These are phyloP conservation scores for Aphis gossypii DNA, from an alignment of 1,140 invertebrate genomes.

Conservation along the genomic window DNA sequence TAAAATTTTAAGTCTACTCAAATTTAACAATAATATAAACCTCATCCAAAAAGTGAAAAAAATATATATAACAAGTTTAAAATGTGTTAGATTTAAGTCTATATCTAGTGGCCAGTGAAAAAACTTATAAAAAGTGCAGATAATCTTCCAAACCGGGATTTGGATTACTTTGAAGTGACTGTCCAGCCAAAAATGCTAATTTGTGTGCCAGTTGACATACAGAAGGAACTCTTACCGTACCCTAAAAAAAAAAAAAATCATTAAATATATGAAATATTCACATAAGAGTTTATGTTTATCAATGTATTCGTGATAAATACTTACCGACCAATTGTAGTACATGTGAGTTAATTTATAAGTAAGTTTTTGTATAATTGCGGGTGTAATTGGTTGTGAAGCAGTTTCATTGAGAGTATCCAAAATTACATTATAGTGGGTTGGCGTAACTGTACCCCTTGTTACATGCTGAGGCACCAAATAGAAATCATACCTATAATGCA, in stretches of 20 bases:
- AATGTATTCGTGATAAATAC: neutral
- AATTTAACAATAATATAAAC: too few relatives aligned
- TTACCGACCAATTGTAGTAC: constrained; percentile 27
- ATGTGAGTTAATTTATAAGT: neutral
- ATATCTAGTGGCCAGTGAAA: neutral
- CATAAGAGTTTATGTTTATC: neutral
- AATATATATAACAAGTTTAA: too few relatives aligned
- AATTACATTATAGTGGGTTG: constrained; percentile 15
- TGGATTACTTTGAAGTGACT: constrained; percentile 71
- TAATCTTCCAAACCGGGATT: constrained; percentile 64
- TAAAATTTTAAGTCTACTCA: too few relatives aligned
- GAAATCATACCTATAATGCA: constrained; percentile 14
- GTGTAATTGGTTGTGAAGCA: neutral
- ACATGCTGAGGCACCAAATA: neutral
- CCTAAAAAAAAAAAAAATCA: constrained; percentile 63
- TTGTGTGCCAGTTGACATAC: constrained; percentile 89
- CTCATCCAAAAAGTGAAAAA: too few relatives aligned
- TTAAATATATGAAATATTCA: neutral
- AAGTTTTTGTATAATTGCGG: neutral
- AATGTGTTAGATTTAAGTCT: too few relatives aligned
- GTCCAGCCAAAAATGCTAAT: constrained; percentile 79
- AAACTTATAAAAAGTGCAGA: constrained; percentile 68
- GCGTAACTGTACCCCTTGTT: neutral
- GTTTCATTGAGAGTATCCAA: neutral
- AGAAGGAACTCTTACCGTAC: constrained; percentile 82